Percentiles rank a stretch among this genome's conserved stretches.
Conservation (phyloP, 1,140 invertebrate species). For the Pissodes strobi region DNA sequence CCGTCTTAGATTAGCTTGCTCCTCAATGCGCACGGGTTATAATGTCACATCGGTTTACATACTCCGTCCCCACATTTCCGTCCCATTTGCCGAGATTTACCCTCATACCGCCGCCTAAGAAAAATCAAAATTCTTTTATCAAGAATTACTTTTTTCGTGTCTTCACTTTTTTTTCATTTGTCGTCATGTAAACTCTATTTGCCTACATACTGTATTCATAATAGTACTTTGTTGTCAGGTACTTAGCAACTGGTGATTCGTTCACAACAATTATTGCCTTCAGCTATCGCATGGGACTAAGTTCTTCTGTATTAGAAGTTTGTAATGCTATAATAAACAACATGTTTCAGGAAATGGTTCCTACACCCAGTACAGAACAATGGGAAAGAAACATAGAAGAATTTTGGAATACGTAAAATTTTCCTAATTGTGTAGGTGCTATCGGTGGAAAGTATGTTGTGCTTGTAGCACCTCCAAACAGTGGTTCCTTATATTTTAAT, state of each 20-base stretch:
- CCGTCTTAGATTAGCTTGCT: too few relatives aligned
- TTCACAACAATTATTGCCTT: slow-evolving; percentile 19
- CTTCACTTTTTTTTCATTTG: too few relatives aligned
- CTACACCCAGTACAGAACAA: slow-evolving; percentile 17
- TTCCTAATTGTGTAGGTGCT: slow-evolving; percentile 39
- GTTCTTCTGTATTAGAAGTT: slow-evolving; percentile 17
- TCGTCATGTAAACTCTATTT: too few relatives aligned
- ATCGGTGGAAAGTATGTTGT: slow-evolving; percentile 38
- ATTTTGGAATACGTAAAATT: slow-evolving; percentile 32
- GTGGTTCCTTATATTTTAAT: slow-evolving; percentile 55
- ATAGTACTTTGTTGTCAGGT: slow-evolving; percentile 13
- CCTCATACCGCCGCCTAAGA: too few relatives aligned
- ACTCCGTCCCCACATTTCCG: too few relatives aligned
- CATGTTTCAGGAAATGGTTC: slow-evolving; percentile 9
- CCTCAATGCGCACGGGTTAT: too few relatives aligned
- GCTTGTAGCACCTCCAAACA: slow-evolving; percentile 43
- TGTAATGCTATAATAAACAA: slow-evolving; percentile 28
- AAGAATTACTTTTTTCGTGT: too few relatives aligned
- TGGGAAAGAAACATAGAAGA: slow-evolving; percentile 25
- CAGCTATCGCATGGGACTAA: slow-evolving; percentile 22
- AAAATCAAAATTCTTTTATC: too few relatives aligned
- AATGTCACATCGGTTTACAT: too few relatives aligned
- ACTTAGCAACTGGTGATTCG: slow-evolving; percentile 27
- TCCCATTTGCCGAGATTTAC: too few relatives aligned
- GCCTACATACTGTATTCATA: slow-evolving; percentile 6